Conservation (phyloP, 2,888 invertebrate species). For the Schizotus pectinicornis region DNA sequence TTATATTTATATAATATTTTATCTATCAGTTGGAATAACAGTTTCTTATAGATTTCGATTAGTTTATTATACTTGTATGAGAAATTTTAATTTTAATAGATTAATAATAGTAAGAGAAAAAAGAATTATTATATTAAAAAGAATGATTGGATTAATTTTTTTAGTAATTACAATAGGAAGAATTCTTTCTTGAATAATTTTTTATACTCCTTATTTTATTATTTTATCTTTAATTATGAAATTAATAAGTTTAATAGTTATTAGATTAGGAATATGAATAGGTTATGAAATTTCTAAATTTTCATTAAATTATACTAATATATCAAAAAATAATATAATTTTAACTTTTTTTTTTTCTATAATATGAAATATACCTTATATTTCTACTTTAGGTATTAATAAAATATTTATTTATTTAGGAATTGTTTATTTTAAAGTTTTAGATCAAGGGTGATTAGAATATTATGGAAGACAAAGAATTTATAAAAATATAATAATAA, state of each 20-base stretch:
- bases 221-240: constrained; percentile 63
- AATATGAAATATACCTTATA: constrained; percentile 64
- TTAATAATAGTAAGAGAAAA: constrained; percentile 62
- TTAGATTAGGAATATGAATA: constrained; percentile 56
- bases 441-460: constrained; percentile 46
- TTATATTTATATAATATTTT: constrained; percentile 63
- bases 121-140: constrained; percentile 60
- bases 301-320: constrained; percentile 56
- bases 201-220: constrained; percentile 62
- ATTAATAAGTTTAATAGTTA: constrained; percentile 62
- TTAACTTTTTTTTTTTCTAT: constrained; percentile 48
- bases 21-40: constrained; percentile 66
- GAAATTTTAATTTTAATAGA: constrained; percentile 59
- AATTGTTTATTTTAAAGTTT: constrained; percentile 56
- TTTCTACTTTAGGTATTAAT: constrained; percentile 53
- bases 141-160: constrained; percentile 56
- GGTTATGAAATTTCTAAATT: constrained; percentile 60
- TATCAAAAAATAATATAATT: constrained; percentile 50
- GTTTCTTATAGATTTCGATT: constrained; percentile 58
- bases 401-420: constrained; percentile 60
- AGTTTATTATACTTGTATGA: constrained; percentile 63
- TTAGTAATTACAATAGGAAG: constrained; percentile 64
- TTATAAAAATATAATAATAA: constrained; percentile 50
- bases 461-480: constrained; percentile 42
- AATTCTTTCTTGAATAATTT: constrained; percentile 64